Base-by-base conservation (phyloP, 2,113 vertebrate species). In the Phaethon lepturus region DNA sequence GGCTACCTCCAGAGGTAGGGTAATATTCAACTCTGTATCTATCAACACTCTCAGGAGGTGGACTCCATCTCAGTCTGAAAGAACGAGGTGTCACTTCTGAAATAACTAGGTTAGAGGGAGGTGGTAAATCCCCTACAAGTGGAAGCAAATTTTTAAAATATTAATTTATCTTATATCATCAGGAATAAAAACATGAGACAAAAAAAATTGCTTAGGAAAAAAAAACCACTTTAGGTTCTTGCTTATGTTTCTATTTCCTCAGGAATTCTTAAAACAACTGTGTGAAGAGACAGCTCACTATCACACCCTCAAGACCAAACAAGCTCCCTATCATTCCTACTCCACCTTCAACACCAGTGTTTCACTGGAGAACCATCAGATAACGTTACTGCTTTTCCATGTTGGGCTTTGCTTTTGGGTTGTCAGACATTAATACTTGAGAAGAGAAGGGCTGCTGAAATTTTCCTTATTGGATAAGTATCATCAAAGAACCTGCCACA, bases 21-120 rank as follows among this genome's bases (percentile, higher is more conserved):
- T 97, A 93, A 88, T 99, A 99, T 71, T 99, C 98, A 85, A 99
- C 98, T 10, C 98, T 98, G 58, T 99, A 99, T 62, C 97, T 97
- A 55, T 99, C 99, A 73, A 99, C 99, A 3, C 98, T 98, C 60
- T 98, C 98, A 35, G 97, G 95, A 33, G 99, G 99, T 25, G 98
- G 97, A 17, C 91, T 99, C 99, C 99, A 99, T 58, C 98, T 98
- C 78, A 98, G 98, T 66, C 99, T 98, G 97, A 99, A 99, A 58
- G 99, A 99, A 86, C 95, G 97, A 69, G 99, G 98, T 18, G 99
- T 99, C 64, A 99, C 98, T 93, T 99, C 99, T 0, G 99, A 99
- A 76, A 99, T 99, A 95, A 98, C 98, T 93, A 99, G 97, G 97
- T 99, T 97, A 52, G 98, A 98, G 66, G 99, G 99, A 12, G 99